Base-by-base conservation (phyloP, 2,797 vertebrate species). In the Crenichthys baileyi region DNA sequence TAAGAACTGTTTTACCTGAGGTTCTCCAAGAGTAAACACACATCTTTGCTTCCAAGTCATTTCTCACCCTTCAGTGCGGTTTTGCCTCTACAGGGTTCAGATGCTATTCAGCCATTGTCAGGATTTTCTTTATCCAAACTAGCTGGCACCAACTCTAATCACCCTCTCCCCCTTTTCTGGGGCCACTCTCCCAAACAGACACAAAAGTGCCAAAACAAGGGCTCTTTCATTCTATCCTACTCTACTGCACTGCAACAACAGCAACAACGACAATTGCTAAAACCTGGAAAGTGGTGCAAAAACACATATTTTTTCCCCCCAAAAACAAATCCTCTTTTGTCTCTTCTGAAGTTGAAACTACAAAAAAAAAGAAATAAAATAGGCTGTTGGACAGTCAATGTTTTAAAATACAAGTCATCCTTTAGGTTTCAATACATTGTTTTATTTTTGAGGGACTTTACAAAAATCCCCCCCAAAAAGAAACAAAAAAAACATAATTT, bases 61-160 rank as follows among this genome's bases (percentile, higher is more conserved):
- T 39, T 75, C 75, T 48, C n/a, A 41, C 12, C 2, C n/a, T 7
- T 76, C 55, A 77, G 26, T 72, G 73, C 75, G 41, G 75, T 86
- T 78, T 77, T 80, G 36, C 50, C 73, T 77, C 80, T 83, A 60
- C 51, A 83, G 65, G 73, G 72, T 74, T 70, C 9, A 76, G 77
- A 73, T 81, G 75, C 79, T 78, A 67, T 79, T 88, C 73, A 80
- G 53, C 74, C 76, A 86, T 81, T 91, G 85, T 89, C 79, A 81
- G 39, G 68, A 75, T 85, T 89, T 83, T 79, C 88, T 85, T 88
- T 88, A 81, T 77, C 83, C 83, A 67, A 90, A 16, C 87, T 89
- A 82, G n/a, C 79, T 81, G 72, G 79, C 81, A 81, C 71, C 90
- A 86, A 71, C 76, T 87, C 83, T 81, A 75, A 76, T 29, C 16